A percentile compares a stretch with the other conserved stretches of the same genome.
Evolutionary conservation across 53 echinoderm and acorn worm species (phyloP).

Genomic region (Patiria pectinifera): DNA sequence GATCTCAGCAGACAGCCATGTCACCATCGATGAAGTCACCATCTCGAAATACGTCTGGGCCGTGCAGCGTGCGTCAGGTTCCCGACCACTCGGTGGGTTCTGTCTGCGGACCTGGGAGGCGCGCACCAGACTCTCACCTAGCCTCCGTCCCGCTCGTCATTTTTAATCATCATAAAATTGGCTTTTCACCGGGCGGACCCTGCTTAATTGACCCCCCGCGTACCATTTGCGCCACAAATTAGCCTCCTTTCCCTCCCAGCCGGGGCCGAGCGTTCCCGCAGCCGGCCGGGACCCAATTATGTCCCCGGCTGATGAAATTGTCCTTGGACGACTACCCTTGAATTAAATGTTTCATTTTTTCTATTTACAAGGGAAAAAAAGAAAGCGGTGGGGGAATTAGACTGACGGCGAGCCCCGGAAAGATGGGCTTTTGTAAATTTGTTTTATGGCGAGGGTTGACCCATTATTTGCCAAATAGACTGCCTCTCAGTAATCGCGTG

Average conservation of each 20-base stretch:
- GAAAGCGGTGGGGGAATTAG: conserved; percentile 21
- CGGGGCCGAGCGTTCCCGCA: conserved; percentile 35
- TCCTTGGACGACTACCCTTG: conserved; percentile 63
- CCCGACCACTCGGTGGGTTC: not conserved
- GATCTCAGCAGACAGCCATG: conserved; percentile 20
- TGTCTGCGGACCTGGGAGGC: not conserved
- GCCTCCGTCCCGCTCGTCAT: conserved; percentile 21
- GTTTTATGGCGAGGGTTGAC: conserved; percentile 36
- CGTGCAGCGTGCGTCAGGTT: not conserved
- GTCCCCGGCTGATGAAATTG: conserved; percentile 36
- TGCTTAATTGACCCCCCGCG: conserved; percentile 59
- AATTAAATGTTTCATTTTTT: conserved; percentile 57
- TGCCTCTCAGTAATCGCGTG: not conserved
- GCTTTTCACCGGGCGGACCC: conserved; percentile 44
- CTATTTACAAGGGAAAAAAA: conserved; percentile 19
- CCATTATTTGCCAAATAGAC: conserved; percentile 48
- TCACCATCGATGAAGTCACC: conserved; percentile 50
- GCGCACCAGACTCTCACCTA: conserved; percentile 1
- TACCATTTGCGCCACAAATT: conserved; percentile 61
- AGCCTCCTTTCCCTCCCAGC: conserved; percentile 40
- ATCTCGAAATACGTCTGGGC: not conserved
- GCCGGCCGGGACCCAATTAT: conserved; percentile 53
- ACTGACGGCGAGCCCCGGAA: conserved; percentile 15
- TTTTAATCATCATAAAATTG: conserved; percentile 55
- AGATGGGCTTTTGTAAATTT: conserved; percentile 43